These are phyloP conservation scores for Neocrepidodera transversa DNA, from an alignment of 2,888 invertebrate species.

Conservation along the genomic window DNA sequence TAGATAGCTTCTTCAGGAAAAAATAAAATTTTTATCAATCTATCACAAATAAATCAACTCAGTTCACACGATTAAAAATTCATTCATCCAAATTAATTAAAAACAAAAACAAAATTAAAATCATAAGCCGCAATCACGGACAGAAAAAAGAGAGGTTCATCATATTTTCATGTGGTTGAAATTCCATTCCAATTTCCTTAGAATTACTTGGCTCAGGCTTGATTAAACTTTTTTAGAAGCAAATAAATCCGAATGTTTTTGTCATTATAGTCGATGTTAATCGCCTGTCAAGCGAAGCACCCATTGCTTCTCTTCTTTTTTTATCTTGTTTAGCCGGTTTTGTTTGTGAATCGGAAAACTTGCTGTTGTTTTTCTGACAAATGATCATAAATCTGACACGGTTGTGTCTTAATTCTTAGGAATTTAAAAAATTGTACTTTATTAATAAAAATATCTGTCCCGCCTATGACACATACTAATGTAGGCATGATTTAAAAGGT, in stretches of 20 bases:
- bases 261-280: conserved; percentile 22
- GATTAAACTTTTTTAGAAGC: conserved; percentile 19
- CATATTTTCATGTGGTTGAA: conserved; percentile 12
- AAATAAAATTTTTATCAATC: too few relatives aligned
- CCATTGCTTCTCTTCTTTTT: neutral
- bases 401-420: too few relatives aligned
- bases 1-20: too few relatives aligned
- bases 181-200: conserved; percentile 21
- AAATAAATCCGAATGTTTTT: conserved; percentile 20
- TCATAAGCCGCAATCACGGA: neutral
- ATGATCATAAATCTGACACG: neutral
- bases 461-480: neutral
- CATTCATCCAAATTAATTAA: neutral
- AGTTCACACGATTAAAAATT: neutral
- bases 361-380: conserved; percentile 1
- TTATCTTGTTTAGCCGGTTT: neutral
- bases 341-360: conserved; percentile 2
- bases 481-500: conserved; percentile 8
- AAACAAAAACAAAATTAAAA: neutral
- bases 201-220: conserved; percentile 16
- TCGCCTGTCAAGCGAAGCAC: conserved; percentile 18
- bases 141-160: conserved; percentile 2
- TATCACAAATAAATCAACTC: neutral
- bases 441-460: neutral
- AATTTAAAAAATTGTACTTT: too few relatives aligned